These are phyloP conservation scores for Bradypodion ventrale DNA, from an alignment of 2,797 vertebrate genomes.

Conservation along the genomic window DNA sequence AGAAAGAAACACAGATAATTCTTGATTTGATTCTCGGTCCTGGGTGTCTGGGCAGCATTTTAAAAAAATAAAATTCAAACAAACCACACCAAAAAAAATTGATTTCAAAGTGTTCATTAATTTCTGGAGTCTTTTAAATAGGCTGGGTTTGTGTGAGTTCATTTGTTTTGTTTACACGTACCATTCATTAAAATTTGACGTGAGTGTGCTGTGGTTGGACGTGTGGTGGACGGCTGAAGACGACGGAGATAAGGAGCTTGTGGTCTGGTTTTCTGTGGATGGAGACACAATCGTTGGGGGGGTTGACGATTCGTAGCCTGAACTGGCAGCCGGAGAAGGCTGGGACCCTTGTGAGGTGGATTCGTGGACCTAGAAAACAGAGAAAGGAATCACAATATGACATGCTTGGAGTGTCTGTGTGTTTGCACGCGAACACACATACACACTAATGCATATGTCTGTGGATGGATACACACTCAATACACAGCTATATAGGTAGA, in stretches of 20 bases:
- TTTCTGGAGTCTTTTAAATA: conserved; percentile 87
- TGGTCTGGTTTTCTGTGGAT: conserved; percentile 96
- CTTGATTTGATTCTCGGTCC: conserved; percentile 81
- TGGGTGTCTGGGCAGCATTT: conserved; percentile 84
- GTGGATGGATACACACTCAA: neutral
- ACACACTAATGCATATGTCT: accelerated
- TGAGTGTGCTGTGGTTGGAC: conserved; percentile 95
- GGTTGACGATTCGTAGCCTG: conserved; percentile 97
- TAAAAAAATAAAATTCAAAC: neutral
- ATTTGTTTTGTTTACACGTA: conserved; percentile 91
- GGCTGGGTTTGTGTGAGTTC: conserved; percentile 60
- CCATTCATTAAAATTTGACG: conserved; percentile 99
- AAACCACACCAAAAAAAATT: conserved; percentile 50
- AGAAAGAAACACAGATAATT: conserved; percentile 6
- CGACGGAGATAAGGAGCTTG: conserved; percentile 96
- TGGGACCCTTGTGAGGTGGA: conserved; percentile 90
- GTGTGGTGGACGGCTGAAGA: conserved; percentile 96
- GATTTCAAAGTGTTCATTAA: conserved; percentile 83
- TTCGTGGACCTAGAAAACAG: conserved; percentile 91
- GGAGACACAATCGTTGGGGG: conserved; percentile 98
- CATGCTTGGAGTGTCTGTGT: conserved; percentile 1
- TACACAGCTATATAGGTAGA: neutral
- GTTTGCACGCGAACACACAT: no score
- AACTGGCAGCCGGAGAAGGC: conserved; percentile 97
- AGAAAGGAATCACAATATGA: conserved; percentile 45